Percentiles rank a stretch among this genome's conserved stretches.
These are phyloP conservation scores for Aegithalos caudatus DNA, from an alignment of 2,113 vertebrate species.

Conservation along the genomic window DNA sequence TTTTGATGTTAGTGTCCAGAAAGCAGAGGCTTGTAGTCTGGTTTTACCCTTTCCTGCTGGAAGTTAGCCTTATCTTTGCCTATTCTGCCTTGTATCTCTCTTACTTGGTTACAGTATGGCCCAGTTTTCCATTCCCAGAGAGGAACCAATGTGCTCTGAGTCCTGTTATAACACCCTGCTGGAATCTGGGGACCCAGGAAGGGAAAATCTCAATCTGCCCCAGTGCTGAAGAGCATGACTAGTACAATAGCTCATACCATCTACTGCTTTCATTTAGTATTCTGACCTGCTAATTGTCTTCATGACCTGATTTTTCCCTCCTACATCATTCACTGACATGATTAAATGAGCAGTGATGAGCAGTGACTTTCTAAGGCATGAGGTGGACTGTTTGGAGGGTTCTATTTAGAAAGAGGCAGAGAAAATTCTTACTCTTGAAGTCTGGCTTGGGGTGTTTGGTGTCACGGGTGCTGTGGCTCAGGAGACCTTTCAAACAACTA, in stretches of 20 bases:
- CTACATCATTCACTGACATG: background rate
- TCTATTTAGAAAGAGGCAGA: background rate
- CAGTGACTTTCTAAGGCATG: background rate
- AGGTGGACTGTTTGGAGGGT: background rate
- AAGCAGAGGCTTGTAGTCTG: background rate
- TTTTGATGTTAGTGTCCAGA: background rate
- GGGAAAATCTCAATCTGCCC: background rate
- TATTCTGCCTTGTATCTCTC: background rate
- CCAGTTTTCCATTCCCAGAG: background rate
- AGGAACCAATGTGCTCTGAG: background rate
- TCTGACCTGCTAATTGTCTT: background rate
- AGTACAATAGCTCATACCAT: background rate
- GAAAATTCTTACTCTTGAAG: background rate
- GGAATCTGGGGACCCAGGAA: background rate
- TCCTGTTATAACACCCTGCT: background rate
- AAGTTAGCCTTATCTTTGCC: background rate
- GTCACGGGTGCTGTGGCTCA: background rate
- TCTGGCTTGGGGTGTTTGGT: background rate
- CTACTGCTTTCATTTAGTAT: background rate
- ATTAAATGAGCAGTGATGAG: background rate
- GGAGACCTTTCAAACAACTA: background rate
- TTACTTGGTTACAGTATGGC: background rate
- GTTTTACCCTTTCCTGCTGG: background rate
- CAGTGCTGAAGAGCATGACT: background rate
- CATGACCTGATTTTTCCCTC: background rate